Evolutionary conservation across 1,140 invertebrate genomes (phyloP), one percentile per base, ranked within the genome.

Genomic region (Conus betulinus): DNA sequence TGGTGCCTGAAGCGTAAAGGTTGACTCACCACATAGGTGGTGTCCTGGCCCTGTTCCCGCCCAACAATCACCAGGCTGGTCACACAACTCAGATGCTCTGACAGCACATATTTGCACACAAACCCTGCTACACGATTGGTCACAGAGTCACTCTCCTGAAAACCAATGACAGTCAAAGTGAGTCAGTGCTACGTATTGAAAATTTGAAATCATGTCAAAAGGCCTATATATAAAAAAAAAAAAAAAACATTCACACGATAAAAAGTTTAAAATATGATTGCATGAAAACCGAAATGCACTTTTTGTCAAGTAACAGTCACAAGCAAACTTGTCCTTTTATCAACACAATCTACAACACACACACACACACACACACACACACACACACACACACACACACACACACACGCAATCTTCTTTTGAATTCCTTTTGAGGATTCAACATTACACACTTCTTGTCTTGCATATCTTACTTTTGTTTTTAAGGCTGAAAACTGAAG

Each of bases 111-210:
- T 88, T 94, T 94, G 87, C 94, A 94, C 17, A 94, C 88, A 90
- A 95, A 95, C 17, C 95, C 95, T 60, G 95, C 95, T 20, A 95
- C 95, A 52, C 95, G 91, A 87, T 95, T 95, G 5, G 94, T 95
- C 13, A 95, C 94, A 51, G 94, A 95, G 67, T 95, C 94, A 87
- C 91, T 93, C 17, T 93, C 93, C 93, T 95, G 91, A 60, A 74
- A 52, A 20, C 11, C 7, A 67, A 63, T 17, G 57, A 7, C 57
- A 60, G 15, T 60, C 8, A 60, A 60, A 39, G 39, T 39, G 39
- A 39, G 39, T 39, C 0, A 3, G 60, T 13, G 67, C n/a, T 20
- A 20, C 2, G 71, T 74, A 5, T 8, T 5, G 5, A 74, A 74
- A 74, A 20, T 20, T 8, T 74, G 25, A 74, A 74, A 5, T 11